Percentiles rank a stretch among this genome's conserved stretches.
Conservation (phyloP, 2,888 invertebrate genomes). For the Philonicus albiceps region DNA sequence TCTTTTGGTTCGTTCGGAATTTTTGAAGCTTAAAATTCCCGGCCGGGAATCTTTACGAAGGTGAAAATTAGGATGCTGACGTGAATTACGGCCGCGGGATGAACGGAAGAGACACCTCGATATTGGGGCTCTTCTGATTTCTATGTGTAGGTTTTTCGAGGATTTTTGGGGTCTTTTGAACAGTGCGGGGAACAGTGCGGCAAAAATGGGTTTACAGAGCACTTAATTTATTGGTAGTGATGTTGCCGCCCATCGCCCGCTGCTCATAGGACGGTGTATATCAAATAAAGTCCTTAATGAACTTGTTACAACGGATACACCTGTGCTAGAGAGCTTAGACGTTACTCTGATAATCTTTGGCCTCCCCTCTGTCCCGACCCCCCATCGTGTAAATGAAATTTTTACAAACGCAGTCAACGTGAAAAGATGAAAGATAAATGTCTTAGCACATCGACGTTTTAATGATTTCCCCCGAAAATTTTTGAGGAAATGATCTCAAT, state of each 20-base stretch:
- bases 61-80: conserved; percentile 42
- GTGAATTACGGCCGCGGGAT: conserved; percentile 2
- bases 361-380: neutral
- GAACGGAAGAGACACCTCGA: neutral
- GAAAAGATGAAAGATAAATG: neutral
- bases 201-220: conserved; percentile 18
- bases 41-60: conserved; percentile 28
- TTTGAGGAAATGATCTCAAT: neutral
- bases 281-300: neutral
- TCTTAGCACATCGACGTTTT: neutral
- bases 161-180: neutral
- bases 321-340: neutral
- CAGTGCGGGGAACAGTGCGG: neutral
- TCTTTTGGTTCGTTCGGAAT: conserved; percentile 40
- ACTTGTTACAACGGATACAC: conserved; percentile 2
- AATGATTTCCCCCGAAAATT: neutral
- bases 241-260: neutral
- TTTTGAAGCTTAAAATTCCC: conserved; percentile 42
- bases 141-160: neutral
- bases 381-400: neutral
- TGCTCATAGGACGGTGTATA: neutral
- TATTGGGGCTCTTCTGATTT: neutral
- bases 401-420: neutral
- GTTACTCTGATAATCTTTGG: neutral
- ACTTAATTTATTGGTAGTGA: conserved; percentile 30